These are phyloP conservation scores for Reticulitermes speratus DNA, from an alignment of 1,140 invertebrate species.

Conservation along the genomic window DNA sequence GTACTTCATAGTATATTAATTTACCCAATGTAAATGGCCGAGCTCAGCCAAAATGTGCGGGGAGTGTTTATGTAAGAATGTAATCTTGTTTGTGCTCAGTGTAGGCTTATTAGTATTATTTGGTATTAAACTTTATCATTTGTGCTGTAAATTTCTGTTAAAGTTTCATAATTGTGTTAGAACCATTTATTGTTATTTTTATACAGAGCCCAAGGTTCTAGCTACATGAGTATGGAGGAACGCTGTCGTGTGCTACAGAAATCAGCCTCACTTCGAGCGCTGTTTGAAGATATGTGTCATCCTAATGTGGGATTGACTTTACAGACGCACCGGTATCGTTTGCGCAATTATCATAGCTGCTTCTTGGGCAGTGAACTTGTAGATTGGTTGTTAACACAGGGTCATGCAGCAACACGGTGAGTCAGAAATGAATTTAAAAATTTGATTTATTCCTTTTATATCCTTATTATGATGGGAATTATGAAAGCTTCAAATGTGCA, in stretches of 20 bases:
- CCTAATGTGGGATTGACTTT: constrained; percentile 60
- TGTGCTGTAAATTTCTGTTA: no score
- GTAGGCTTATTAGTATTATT: no score
- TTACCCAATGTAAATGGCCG: no score
- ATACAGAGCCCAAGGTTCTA: constrained; percentile 23
- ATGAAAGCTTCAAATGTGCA: no score
- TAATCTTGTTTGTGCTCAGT: no score
- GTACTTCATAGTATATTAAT: no score
- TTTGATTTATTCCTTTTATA: no score
- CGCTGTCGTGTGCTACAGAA: constrained; percentile 67
- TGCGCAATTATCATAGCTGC: constrained; percentile 66
- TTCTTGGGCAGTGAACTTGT: constrained; percentile 72
- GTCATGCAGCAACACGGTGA: constrained; percentile 63
- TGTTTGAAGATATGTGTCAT: constrained; percentile 64
- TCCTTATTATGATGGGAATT: no score
- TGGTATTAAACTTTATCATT: no score
- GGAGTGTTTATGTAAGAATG: no score
- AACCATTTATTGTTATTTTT: not conserved
- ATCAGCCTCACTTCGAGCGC: constrained; percentile 66
- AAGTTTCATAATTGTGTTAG: no score
- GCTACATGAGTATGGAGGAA: constrained; percentile 52
- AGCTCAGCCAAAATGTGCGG: no score
- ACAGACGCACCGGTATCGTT: constrained; percentile 62
- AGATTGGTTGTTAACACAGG: constrained; percentile 72
- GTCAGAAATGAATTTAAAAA: constrained; percentile 6